These are phyloP conservation scores for Entomobrya multifasciata DNA, from an alignment of 2,888 invertebrate genomes.

Conservation along the genomic window DNA sequence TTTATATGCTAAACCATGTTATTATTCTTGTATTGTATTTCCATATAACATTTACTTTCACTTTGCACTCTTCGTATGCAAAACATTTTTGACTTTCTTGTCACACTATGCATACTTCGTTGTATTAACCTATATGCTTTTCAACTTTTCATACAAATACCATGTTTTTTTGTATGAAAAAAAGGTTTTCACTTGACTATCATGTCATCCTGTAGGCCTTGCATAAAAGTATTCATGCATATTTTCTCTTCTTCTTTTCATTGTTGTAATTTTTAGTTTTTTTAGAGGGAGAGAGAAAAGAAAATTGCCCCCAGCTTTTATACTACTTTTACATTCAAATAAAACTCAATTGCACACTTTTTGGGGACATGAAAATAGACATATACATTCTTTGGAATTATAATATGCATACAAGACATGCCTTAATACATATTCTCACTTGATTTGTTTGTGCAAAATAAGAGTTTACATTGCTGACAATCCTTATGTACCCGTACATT, in stretches of 20 bases:
- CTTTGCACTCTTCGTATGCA: no score
- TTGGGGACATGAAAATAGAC: no score
- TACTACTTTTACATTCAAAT: background rate
- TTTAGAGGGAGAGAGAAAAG: background rate
- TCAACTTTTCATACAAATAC: background rate
- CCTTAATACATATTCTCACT: background rate
- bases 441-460: background rate
- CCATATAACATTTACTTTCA: no score
- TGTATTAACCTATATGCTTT: background rate
- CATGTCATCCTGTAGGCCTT: background rate
- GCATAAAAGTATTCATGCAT: background rate
- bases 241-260: background rate
- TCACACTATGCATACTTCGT: no score
- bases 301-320: background rate
- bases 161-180: no score
- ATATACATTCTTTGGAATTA: no score
- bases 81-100: no score
- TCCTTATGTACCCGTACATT: background rate
- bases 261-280: conserved; percentile 10
- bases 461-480: background rate
- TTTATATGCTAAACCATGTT: no score
- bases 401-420: no score
- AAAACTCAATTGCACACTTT: background rate
- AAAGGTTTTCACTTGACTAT: no score
- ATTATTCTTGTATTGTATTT: no score